Conservation (phyloP, 2,797 vertebrate genomes). For the Zalophus californianus region DNA sequence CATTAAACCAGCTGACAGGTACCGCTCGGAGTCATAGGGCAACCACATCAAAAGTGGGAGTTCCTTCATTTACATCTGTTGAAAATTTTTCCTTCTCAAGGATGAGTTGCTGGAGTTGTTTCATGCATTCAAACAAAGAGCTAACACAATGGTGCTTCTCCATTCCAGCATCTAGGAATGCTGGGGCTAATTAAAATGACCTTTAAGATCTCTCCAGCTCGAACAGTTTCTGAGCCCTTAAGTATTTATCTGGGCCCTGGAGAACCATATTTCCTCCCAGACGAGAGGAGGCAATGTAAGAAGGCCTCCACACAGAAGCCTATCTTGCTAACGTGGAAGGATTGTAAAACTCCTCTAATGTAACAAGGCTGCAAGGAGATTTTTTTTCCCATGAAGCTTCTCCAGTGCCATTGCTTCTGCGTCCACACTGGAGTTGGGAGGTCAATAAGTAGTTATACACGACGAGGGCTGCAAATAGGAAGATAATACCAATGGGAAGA, state of each 20-base stretch:
- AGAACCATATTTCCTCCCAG: conserved; percentile 22
- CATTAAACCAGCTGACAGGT: neutral
- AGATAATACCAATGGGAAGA: neutral
- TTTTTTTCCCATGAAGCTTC: neutral
- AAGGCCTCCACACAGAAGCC: neutral
- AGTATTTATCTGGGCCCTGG: neutral
- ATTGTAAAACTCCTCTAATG: neutral
- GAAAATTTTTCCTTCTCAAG: neutral
- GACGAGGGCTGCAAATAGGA: neutral
- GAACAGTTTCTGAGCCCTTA: neutral
- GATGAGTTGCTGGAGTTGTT: neutral
- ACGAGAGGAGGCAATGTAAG: neutral
- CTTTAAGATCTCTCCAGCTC: neutral
- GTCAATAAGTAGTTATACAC: neutral
- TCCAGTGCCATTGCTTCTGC: neutral
- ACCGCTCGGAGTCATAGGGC: neutral
- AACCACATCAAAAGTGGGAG: neutral
- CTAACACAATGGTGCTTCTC: neutral
- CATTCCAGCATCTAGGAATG: neutral
- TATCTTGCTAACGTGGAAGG: neutral
- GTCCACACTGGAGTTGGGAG: neutral
- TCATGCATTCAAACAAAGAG: neutral
- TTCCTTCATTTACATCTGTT: conserved; percentile 26
- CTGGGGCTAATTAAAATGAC: conserved; percentile 14
- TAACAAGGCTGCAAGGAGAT: neutral